A percentile compares a stretch with the other conserved stretches of the same genome.
phyloP scores from a whole-genome alignment of 2,797 vertebrate genomes.

The Geotria australis region DNA sequence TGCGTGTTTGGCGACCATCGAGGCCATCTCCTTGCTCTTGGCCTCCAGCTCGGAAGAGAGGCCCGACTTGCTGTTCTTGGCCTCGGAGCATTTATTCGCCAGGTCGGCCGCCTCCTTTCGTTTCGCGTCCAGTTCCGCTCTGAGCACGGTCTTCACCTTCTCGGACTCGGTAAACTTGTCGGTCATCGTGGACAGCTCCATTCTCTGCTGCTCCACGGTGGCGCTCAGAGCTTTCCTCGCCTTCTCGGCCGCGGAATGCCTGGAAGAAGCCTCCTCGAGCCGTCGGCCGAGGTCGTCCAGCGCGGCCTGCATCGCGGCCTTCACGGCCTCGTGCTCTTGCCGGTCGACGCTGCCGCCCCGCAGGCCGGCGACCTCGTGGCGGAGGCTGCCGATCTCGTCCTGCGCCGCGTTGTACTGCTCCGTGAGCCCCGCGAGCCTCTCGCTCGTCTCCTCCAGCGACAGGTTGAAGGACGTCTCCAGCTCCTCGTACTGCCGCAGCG shows the following conservation, averaged over 20 bases:
- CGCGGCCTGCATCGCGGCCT: neutral
- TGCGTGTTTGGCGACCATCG: neutral
- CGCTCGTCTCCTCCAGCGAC: constrained; percentile 31
- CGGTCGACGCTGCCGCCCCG: neutral
- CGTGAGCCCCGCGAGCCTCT: constrained; percentile 30
- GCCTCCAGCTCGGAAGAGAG: neutral
- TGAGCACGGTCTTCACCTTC: neutral
- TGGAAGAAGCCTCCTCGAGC: neutral
- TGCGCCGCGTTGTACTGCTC: constrained; percentile 28
- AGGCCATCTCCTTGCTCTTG: neutral
- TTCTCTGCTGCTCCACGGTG: neutral
- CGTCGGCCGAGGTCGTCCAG: neutral
- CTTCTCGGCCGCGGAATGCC: neutral
- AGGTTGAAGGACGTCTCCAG: constrained; percentile 21
- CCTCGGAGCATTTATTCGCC: neutral
- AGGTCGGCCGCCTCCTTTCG: neutral
- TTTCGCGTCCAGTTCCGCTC: neutral
- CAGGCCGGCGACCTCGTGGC: neutral
- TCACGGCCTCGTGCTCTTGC: neutral
- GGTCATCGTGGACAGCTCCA: neutral
- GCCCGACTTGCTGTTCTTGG: neutral
- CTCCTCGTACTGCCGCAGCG: constrained; percentile 31
- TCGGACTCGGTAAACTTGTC: neutral
- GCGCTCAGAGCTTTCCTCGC: neutral
- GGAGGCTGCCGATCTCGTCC: neutral